Evolutionary conservation across 1,140 invertebrate genomes (phyloP).

Genomic region (Pseudobourletiella spinata): DNA sequence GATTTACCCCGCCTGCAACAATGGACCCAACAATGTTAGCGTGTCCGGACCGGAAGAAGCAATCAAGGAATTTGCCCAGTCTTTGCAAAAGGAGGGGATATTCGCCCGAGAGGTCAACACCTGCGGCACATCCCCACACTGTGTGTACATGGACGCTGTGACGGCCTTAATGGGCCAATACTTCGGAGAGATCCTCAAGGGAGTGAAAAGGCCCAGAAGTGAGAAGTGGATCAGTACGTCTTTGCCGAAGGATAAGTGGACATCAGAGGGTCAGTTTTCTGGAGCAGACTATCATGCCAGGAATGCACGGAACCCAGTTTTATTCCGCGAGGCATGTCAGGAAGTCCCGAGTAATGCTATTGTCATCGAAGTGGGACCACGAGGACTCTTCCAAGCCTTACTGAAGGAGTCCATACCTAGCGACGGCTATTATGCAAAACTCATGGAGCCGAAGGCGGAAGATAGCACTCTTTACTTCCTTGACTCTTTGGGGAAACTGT

Average conservation of each 20-base stretch:
- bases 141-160: slow-evolving; percentile 50
- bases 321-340: slow-evolving; percentile 72
- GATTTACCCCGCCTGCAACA: slow-evolving; percentile 29
- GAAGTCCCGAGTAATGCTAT: slow-evolving; percentile 70
- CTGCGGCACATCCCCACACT: slow-evolving; percentile 11
- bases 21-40: slow-evolving; percentile 7
- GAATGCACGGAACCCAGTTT: slow-evolving; percentile 55
- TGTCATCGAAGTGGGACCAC: slow-evolving; percentile 72
- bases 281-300: slow-evolving; percentile 77
- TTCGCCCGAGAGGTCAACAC: slow-evolving; percentile 13
- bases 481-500: slow-evolving; percentile 49
- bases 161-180: slow-evolving; percentile 39
- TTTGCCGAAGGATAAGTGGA: slow-evolving; percentile 68
- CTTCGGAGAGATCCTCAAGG: slow-evolving; percentile 44
- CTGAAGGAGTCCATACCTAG: slow-evolving; percentile 50
- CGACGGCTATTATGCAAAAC: slow-evolving; percentile 57
- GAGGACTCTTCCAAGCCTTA: slow-evolving; percentile 61
- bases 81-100: slow-evolving; percentile 8
- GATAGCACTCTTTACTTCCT: slow-evolving; percentile 63
- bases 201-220: slow-evolving; percentile 68
- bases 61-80: slow-evolving; percentile 45
- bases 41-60: slow-evolving; percentile 78
- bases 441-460: slow-evolving; percentile 64
- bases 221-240: slow-evolving; percentile 83
- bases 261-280: slow-evolving; percentile 69